phyloP scores from a whole-genome alignment of 2,888 invertebrate species.

The Volucella inflata region DNA sequence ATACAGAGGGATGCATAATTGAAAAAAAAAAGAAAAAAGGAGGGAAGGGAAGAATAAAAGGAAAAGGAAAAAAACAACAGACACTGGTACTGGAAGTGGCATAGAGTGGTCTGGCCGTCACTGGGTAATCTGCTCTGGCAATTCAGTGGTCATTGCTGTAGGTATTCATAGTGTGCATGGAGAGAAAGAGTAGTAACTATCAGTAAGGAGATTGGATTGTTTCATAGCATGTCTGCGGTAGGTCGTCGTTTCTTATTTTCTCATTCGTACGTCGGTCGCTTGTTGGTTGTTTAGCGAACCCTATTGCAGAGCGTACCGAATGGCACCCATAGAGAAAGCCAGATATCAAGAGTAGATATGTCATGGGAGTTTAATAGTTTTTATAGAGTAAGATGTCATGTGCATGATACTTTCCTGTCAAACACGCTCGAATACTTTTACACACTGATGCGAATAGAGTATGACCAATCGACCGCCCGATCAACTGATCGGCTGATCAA shows the following conservation, averaged over 20 bases:
- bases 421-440: no score
- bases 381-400: slow-evolving; percentile 63
- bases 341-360: slow-evolving; percentile 70
- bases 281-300: slow-evolving; percentile 1
- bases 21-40: slow-evolving; percentile 44
- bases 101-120: no score
- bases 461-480: no score
- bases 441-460: no score
- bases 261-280: no score
- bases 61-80: slow-evolving; percentile 4
- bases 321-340: slow-evolving; percentile 68
- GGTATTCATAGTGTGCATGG: slow-evolving; percentile 64
- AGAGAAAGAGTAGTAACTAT: slow-evolving; percentile 69
- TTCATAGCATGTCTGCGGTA: slow-evolving; percentile 65
- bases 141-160: slow-evolving; percentile 68
- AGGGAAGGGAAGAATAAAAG: slow-evolving; percentile 23
- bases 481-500: no score
- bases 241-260: slow-evolving; percentile 36
- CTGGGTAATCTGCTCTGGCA: slow-evolving; percentile 29
- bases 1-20: slow-evolving; percentile 52
- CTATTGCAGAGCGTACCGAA: slow-evolving; percentile 49
- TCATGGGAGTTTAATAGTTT: slow-evolving; percentile 72
- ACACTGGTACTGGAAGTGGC: slow-evolving; percentile 1
- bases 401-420: not conserved
- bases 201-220: slow-evolving; percentile 71